phyloP scores from a whole-genome alignment of 1,140 invertebrate genomes.

The Drosophila albomicans region DNA sequence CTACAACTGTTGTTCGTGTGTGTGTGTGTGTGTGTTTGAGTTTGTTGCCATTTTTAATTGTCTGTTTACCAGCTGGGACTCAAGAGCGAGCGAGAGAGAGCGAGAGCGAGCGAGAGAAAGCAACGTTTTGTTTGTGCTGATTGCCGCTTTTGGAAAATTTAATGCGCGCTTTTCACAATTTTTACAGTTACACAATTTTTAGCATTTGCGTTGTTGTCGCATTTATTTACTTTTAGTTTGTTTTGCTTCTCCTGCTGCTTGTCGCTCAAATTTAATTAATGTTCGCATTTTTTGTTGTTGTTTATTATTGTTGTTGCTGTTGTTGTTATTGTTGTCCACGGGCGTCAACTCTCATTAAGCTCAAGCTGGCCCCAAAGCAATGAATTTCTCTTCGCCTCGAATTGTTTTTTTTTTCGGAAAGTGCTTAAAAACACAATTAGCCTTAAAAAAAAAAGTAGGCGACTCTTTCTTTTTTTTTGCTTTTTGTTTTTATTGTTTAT shows the following conservation, averaged over 20 bases:
- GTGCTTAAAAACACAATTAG: constrained; percentile 51
- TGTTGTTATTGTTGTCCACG: neutral
- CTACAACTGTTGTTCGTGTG: neutral
- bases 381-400: constrained; percentile 15
- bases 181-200: constrained; percentile 50
- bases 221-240: constrained; percentile 58
- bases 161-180: constrained; percentile 44
- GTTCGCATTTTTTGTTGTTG: constrained; percentile 27
- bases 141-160: constrained; percentile 63
- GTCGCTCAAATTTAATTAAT: constrained; percentile 56
- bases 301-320: constrained; percentile 5
- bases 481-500: neutral
- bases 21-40: constrained; percentile 22
- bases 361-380: neutral
- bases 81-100: neutral
- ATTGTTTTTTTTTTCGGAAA: constrained; percentile 34
- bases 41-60: constrained; percentile 68
- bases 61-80: constrained; percentile 54
- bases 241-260: constrained; percentile 3
- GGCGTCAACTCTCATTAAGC: constrained; percentile 40
- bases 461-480: constrained; percentile 5
- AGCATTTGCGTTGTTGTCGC: constrained; percentile 13
- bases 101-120: constrained; percentile 4
- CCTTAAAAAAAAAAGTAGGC: constrained; percentile 20
- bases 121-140: constrained; percentile 33